Evolutionary conservation across 2,797 vertebrate species (phyloP).

Genomic region (Tapera naevia): DNA sequence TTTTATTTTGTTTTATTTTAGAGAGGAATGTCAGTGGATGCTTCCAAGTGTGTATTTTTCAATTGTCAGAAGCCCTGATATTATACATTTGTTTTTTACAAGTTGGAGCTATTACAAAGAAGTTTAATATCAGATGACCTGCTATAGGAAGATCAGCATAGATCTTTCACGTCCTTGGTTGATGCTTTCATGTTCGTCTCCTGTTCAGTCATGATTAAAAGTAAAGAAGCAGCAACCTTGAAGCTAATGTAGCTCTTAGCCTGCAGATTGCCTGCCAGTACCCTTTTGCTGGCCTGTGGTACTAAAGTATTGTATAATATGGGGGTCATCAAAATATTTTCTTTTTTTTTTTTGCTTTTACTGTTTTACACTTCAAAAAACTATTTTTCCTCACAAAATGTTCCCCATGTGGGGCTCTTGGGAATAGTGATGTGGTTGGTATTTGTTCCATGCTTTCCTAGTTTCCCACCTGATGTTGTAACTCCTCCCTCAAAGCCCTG

Average conservation of each 20-base stretch:
- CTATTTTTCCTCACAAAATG: accelerated
- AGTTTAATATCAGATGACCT: neutral
- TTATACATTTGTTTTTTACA: neutral
- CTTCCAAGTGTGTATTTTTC: neutral
- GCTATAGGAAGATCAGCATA: neutral
- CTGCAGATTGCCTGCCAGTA: neutral
- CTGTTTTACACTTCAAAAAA: neutral
- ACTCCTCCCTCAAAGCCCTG: neutral
- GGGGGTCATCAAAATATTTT: neutral
- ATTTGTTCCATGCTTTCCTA: neutral
- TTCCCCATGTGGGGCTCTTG: neutral
- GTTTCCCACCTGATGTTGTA: neutral
- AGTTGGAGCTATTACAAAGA: neutral
- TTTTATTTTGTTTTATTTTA: neutral
- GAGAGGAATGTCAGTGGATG: neutral
- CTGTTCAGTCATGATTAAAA: neutral
- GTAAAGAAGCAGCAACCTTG: neutral
- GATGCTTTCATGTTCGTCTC: neutral
- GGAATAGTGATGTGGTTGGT: neutral
- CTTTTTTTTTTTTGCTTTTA: neutral
- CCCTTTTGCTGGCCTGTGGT: neutral
- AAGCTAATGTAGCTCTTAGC: neutral
- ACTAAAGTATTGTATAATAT: neutral
- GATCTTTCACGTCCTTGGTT: neutral
- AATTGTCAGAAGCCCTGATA: neutral